phyloP scores from a whole-genome alignment of 2,113 vertebrate genomes.

The Upupa epops region DNA sequence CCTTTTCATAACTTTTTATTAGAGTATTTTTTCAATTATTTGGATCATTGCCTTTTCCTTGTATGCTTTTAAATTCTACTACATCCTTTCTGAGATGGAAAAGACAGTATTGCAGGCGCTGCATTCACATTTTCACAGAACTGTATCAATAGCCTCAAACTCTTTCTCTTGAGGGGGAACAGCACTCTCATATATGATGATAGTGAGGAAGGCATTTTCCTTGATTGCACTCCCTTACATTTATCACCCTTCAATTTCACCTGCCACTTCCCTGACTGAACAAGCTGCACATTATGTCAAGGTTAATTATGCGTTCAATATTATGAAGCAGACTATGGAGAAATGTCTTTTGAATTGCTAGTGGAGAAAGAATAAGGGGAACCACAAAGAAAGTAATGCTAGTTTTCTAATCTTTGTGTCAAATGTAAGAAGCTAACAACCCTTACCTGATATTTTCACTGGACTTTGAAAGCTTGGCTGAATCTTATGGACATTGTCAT shows the following conservation, averaged over 20 bases:
- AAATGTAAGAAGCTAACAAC: neutral
- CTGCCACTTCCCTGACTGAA: neutral
- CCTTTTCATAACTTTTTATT: neutral
- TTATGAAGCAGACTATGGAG: neutral
- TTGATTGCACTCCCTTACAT: neutral
- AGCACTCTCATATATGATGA: neutral
- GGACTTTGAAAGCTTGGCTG: slow-evolving; percentile 94
- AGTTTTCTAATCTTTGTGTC: neutral
- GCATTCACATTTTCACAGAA: neutral
- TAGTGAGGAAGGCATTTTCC: neutral
- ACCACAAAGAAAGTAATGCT: neutral
- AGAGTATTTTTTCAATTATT: neutral
- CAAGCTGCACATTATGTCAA: neutral
- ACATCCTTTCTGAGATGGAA: neutral
- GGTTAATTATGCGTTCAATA: neutral
- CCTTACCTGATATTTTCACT: slow-evolving; percentile 92
- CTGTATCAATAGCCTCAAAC: neutral
- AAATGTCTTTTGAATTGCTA: neutral
- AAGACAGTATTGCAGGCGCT: neutral
- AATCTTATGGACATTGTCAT: slow-evolving; percentile 93
- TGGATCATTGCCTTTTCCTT: neutral
- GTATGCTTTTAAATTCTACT: neutral
- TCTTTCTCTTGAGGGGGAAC: neutral
- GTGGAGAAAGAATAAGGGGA: neutral
- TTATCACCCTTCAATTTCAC: neutral